phyloP scores from a whole-genome alignment of 92 coral and sea anemone species.

The Metridium senile region DNA sequence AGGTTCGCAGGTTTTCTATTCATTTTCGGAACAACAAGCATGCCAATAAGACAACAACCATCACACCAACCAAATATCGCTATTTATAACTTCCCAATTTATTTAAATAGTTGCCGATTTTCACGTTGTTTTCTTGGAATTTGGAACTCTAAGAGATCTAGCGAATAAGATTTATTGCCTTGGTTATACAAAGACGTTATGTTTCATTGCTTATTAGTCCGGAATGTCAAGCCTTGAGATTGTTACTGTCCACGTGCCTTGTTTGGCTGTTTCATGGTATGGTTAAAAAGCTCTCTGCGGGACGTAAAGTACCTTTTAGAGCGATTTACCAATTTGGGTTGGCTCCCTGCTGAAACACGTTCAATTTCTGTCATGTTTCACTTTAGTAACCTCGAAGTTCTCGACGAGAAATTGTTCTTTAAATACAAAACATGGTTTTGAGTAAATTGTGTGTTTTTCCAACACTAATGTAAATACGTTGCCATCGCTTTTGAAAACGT shows the following conservation, averaged over 20 bases:
- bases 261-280: background rate
- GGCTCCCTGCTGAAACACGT: slow-evolving; percentile 1
- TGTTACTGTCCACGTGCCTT: slow-evolving; percentile 1
- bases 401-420: slow-evolving; percentile 4
- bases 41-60: background rate
- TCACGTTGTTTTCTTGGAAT: background rate
- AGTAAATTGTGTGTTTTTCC: background rate
- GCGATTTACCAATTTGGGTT: background rate
- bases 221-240: background rate
- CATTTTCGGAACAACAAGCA: background rate
- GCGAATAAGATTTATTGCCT: background rate
- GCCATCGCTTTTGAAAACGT: slow-evolving; percentile 9
- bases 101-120: no score
- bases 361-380: background rate
- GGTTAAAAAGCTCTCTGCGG: slow-evolving; percentile 6
- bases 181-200: background rate
- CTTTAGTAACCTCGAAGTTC: background rate
- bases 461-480: slow-evolving; percentile 18
- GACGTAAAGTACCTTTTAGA: background rate
- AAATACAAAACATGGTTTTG: background rate
- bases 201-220: background rate
- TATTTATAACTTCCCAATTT: no score
- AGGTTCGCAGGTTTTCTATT: slow-evolving; percentile 21
- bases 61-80: background rate
- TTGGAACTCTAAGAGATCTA: background rate